A percentile compares a stretch with the other conserved stretches of the same genome.
phyloP scores from a whole-genome alignment of 2,113 vertebrate species.

The Cynopterus brachyotis region DNA sequence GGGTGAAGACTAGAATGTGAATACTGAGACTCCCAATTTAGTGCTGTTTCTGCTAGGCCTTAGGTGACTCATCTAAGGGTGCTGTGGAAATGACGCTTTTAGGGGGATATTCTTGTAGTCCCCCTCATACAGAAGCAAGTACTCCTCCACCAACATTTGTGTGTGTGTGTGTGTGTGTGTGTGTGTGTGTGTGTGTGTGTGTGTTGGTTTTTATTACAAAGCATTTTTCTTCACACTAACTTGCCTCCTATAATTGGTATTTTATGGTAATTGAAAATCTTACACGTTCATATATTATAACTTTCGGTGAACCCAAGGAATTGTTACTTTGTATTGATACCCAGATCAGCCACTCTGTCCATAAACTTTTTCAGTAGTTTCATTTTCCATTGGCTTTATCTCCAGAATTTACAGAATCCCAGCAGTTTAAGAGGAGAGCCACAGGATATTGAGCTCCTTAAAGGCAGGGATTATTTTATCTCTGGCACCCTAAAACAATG shows the following conservation, averaged over 20 bases:
- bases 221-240: neutral
- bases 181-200: too few species aligned
- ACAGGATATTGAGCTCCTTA: neutral
- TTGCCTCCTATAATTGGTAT: neutral
- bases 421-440: neutral
- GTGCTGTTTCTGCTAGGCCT: neutral
- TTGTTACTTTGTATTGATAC: neutral
- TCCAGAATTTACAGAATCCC: neutral
- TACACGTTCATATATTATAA: neutral
- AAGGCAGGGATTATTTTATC: neutral
- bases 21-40: neutral
- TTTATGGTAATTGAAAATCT: constrained; percentile 20
- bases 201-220: neutral
- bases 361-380: constrained; percentile 9
- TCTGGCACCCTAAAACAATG: neutral
- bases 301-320: neutral
- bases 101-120: neutral
- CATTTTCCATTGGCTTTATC: constrained; percentile 13
- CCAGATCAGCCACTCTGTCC: neutral
- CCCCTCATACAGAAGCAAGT: neutral
- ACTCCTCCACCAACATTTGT: neutral
- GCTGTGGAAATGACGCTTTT: neutral
- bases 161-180: too few species aligned
- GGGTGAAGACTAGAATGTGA: neutral
- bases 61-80: neutral